Evolutionary conservation across 2,797 vertebrate genomes (phyloP).

Genomic region (Botia kubotai): DNA sequence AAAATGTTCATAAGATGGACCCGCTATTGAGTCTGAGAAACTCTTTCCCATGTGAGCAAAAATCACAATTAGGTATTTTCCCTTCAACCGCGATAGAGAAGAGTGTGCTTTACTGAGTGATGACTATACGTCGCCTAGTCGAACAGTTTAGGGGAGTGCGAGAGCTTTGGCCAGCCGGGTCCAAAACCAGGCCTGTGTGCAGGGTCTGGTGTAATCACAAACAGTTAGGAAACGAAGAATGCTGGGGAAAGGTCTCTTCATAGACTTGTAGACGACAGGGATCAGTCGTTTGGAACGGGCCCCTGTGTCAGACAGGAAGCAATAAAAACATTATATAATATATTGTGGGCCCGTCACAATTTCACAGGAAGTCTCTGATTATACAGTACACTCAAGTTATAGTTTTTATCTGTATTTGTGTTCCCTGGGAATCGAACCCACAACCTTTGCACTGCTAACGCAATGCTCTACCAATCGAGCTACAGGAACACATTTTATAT

Average conservation of each 20-base stretch:
- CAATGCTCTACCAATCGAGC: no score
- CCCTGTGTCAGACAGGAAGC: slow-evolving; percentile 71
- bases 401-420: no score
- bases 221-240: slow-evolving; percentile 93
- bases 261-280: slow-evolving; percentile 90
- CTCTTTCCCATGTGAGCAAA: background rate
- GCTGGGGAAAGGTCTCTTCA: slow-evolving; percentile 91
- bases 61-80: slow-evolving; percentile 7
- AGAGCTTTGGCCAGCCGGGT: slow-evolving; percentile 86
- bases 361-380: background rate
- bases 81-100: background rate
- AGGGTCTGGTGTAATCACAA: slow-evolving; percentile 93
- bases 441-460: no score
- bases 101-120: background rate
- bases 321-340: background rate
- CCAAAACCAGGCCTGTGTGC: slow-evolving; percentile 96
- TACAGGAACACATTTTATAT: no score
- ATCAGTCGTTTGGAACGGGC: slow-evolving; percentile 90
- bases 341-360: background rate
- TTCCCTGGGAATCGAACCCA: no score
- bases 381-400: background rate
- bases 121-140: background rate
- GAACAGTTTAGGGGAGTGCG: slow-evolving; percentile 53
- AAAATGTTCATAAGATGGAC: background rate
- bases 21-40: background rate